Conservation (phyloP, 2,113 vertebrate genomes). For the Gambusia affinis region DNA sequence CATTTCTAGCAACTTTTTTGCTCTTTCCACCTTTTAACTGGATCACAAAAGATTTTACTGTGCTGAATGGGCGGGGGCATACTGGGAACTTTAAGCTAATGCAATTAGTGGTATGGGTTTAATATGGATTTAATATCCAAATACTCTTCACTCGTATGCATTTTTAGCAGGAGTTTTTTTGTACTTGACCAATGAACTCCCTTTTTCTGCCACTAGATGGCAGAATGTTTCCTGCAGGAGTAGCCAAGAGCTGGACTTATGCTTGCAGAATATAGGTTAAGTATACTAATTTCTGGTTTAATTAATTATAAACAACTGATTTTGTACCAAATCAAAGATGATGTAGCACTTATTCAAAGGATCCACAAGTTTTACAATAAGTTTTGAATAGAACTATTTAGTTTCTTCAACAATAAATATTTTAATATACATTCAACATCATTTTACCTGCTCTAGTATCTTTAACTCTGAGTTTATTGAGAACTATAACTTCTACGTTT, state of each 20-base stretch:
- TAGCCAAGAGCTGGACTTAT: neutral
- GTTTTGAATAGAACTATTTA: neutral
- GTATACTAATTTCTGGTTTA: neutral
- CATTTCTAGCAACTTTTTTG: too few relatives aligned
- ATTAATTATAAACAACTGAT: neutral
- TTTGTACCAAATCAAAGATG: neutral
- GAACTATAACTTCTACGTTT: neutral
- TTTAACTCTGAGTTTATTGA: neutral
- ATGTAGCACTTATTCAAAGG: neutral
- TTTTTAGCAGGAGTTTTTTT: neutral
- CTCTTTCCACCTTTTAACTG: too few relatives aligned
- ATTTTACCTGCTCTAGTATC: neutral
- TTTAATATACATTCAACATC: neutral
- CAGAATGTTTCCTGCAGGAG: neutral
- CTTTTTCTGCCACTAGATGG: neutral
- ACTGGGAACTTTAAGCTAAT: neutral
- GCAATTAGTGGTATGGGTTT: too few relatives aligned
- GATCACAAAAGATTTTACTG: neutral
- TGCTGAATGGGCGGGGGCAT: neutral
- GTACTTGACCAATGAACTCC: too few relatives aligned
- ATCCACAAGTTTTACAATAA: neutral
- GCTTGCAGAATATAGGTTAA: neutral
- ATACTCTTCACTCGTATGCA: too few relatives aligned
- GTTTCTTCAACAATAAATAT: neutral
- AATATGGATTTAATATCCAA: too few relatives aligned